Evolutionary conservation across 2,797 vertebrate genomes (phyloP), one percentile per base, ranked within the genome.

Genomic region (Parauchenoglanis punctatus): DNA sequence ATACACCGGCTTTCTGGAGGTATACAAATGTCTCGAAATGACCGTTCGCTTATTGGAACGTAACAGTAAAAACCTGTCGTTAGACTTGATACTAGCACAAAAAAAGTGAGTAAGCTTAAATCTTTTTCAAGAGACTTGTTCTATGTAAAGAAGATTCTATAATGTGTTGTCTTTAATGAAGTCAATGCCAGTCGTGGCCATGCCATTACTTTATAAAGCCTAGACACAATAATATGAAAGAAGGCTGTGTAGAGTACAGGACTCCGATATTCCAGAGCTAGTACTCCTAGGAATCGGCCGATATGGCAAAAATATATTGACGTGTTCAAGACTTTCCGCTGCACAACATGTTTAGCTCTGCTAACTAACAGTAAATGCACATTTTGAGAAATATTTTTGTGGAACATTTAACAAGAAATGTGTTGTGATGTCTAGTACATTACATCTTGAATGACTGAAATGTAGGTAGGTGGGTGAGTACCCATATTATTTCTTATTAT

Each of bases 1-100:
- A 10, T 99, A 99, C 94, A 99, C 98, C 13, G 99, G 99, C 90
- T 99, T 99, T 95, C 93, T 99, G 91, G 97, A 99, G 96, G 99
- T 99, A 96, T 94, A 94, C 10, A 18, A 18, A 72, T 4, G 11
- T 31, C 46, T 65, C 6, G 13, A 63, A 65, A 25, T 28, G 25
- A 65, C 44, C 15, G 18, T 23, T 68, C 25, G 0, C 1, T 49
- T 68, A 68, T 25, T 68, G 46, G 7, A 35, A 31, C 5, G 15
- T 28, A 65, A 18, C 40, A 31, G 0, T 31, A 31, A 28, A 52
- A 28, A 25, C 0, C 44, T 52, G 6, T 18, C 28, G 23, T 49
- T 75, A 2, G 46, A 76, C 73, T 17, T 76, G 3, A 44, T 46
- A 12, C 78, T 61, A 46, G 44, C 5, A 63, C 35, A 59, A 40